Percentiles rank a stretch among this genome's conserved stretches.
Evolutionary conservation across 2,113 vertebrate genomes (phyloP).

Genomic region (Urocynchramus pylzowi): DNA sequence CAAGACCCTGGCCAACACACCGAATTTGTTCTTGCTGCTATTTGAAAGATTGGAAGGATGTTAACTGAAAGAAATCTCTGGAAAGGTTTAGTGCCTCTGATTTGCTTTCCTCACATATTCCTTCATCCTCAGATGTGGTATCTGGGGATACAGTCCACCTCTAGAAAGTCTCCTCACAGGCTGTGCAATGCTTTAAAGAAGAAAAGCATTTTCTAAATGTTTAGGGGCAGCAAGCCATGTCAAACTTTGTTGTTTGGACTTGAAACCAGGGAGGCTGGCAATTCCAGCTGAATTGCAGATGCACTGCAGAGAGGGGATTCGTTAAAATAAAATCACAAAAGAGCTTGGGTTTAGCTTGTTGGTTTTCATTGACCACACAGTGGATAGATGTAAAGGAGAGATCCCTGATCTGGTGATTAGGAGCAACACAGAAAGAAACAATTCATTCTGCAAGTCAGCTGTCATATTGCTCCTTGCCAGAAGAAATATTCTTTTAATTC

Average conservation of each 20-base stretch:
- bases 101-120: background rate
- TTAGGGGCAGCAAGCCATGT: background rate
- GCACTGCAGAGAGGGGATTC: background rate
- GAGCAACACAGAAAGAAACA: background rate
- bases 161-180: background rate
- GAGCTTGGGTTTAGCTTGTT: background rate
- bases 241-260: background rate
- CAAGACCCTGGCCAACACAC: background rate
- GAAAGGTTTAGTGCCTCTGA: background rate
- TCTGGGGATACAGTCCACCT: background rate
- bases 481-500: background rate
- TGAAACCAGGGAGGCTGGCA: background rate
- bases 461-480: background rate
- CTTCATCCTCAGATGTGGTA: background rate
- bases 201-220: background rate
- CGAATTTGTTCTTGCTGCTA: background rate
- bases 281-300: background rate
- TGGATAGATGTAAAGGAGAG: background rate
- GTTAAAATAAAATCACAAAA: background rate
- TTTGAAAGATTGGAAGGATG: background rate
- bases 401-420: background rate
- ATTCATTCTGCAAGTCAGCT: background rate
- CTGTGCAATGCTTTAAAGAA: background rate
- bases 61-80: background rate
- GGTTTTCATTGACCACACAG: background rate